A percentile compares a stretch with the other conserved stretches of the same genome.
Conservation (phyloP, 2,888 invertebrate genomes). For the Xestia rhomboidea region DNA sequence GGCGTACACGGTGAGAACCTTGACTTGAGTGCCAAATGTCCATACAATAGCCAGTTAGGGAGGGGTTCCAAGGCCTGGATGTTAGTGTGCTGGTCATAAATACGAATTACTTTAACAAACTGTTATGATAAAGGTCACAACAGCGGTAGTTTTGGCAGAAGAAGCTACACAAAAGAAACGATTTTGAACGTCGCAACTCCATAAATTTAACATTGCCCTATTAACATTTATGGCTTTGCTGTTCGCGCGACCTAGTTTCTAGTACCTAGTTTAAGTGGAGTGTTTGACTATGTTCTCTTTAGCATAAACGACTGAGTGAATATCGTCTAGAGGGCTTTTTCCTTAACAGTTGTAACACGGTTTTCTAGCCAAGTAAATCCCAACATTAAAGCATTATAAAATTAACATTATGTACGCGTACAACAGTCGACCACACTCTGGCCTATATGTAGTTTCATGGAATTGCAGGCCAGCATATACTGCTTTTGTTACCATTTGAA, state of each 20-base stretch:
- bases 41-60: slow-evolving; percentile 4
- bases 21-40: slow-evolving; percentile 36
- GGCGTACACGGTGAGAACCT: slow-evolving; percentile 18
- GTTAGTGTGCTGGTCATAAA: slow-evolving; percentile 5
- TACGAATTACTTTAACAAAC: slow-evolving; percentile 23
- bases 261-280: background rate
- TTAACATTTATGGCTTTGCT: background rate
- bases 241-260: slow-evolving; percentile 3
- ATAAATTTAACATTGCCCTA: slow-evolving; percentile 14
- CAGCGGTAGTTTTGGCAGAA: slow-evolving; percentile 1
- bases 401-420: background rate
- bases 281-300: background rate
- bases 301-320: background rate
- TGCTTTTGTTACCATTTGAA: background rate
- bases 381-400: background rate
- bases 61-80: background rate
- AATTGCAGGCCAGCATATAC: background rate
- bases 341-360: background rate
- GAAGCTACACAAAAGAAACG: background rate
- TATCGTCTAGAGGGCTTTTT: background rate
- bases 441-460: background rate
- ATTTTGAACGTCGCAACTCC: slow-evolving; percentile 1
- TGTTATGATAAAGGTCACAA: slow-evolving; percentile 36
- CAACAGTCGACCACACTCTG: background rate
- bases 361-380: background rate